A percentile compares a stretch with the other conserved stretches of the same genome.
Evolutionary conservation across 1,140 invertebrate species (phyloP).

Genomic region (Drosophila ironensis): DNA sequence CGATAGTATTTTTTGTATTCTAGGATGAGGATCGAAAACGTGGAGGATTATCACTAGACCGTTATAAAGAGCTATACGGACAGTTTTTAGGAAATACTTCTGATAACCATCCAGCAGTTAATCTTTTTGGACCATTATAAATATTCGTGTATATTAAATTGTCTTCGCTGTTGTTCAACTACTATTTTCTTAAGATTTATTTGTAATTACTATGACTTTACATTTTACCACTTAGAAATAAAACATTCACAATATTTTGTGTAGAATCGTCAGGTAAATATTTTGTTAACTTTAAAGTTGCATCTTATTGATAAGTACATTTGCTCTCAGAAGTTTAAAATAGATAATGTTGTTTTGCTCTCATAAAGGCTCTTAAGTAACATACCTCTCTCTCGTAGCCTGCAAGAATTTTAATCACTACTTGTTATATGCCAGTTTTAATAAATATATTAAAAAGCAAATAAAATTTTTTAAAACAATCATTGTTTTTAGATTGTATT

Average conservation of each 20-base stretch:
- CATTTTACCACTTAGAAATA: constrained; percentile 59
- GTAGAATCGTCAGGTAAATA: constrained; percentile 75
- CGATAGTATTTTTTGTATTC: neutral
- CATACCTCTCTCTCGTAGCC: constrained; percentile 59
- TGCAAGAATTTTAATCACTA: constrained; percentile 56
- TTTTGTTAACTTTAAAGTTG: constrained; percentile 67
- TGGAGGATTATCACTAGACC: constrained; percentile 88
- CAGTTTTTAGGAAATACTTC: constrained; percentile 91
- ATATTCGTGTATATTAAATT: constrained; percentile 51
- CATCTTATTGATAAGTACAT: constrained; percentile 55
- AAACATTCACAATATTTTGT: constrained; percentile 73
- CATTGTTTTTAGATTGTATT: neutral
- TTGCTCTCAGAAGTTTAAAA: constrained; percentile 66
- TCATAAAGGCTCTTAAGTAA: constrained; percentile 60
- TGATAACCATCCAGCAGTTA: constrained; percentile 87
- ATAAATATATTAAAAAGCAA: constrained; percentile 41
- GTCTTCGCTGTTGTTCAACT: constrained; percentile 82
- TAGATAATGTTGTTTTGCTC: constrained; percentile 62
- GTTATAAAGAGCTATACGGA: constrained; percentile 92
- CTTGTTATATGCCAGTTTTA: constrained; percentile 64
- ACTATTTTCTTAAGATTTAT: constrained; percentile 76
- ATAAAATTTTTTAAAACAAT: neutral
- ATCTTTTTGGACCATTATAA: constrained; percentile 89
- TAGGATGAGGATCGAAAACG: constrained; percentile 91
- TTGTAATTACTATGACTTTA: constrained; percentile 78